Conservation (phyloP, 2,888 invertebrate genomes). For the Calameuta idolon region DNA sequence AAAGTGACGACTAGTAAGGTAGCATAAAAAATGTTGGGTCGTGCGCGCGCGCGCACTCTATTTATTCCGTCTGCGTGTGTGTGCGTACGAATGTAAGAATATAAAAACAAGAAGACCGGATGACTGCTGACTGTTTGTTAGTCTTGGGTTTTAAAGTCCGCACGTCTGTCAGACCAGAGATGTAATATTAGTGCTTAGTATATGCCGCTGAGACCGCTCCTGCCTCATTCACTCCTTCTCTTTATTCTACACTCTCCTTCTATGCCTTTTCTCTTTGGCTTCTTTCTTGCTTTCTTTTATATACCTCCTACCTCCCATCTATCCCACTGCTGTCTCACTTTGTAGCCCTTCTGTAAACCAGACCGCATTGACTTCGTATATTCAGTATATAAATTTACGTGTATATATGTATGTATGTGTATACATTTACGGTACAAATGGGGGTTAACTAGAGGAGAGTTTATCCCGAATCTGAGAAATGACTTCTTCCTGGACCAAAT, state of each 20-base stretch:
- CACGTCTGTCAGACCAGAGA: slow-evolving; percentile 66
- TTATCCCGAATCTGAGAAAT: slow-evolving; percentile 23
- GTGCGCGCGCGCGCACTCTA: slow-evolving; percentile 46
- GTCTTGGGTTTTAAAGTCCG: slow-evolving; percentile 67
- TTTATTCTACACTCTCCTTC: slow-evolving; percentile 50
- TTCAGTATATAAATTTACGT: slow-evolving; percentile 18
- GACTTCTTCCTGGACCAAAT: slow-evolving; percentile 19
- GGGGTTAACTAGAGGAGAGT: slow-evolving; percentile 22
- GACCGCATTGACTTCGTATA: neutral
- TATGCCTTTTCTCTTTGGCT: slow-evolving; percentile 4
- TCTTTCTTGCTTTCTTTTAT: slow-evolving; percentile 3
- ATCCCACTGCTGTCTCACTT: slow-evolving; percentile 26
- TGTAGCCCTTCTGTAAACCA: slow-evolving; percentile 6
- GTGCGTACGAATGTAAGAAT: slow-evolving; percentile 59
- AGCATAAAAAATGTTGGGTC: slow-evolving; percentile 15
- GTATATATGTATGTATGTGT: neutral
- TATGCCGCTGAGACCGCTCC: slow-evolving; percentile 48
- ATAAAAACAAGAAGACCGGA: slow-evolving; percentile 67
- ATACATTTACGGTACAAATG: neutral
- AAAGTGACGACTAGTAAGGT: neutral
- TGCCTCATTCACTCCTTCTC: slow-evolving; percentile 48
- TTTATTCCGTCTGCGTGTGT: slow-evolving; percentile 18
- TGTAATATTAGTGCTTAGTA: slow-evolving; percentile 66
- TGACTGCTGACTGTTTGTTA: slow-evolving; percentile 67
- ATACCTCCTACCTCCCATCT: slow-evolving; percentile 4